Evolutionary conservation across 2,113 vertebrate genomes (phyloP).

Genomic region (Plotosus lineatus): DNA sequence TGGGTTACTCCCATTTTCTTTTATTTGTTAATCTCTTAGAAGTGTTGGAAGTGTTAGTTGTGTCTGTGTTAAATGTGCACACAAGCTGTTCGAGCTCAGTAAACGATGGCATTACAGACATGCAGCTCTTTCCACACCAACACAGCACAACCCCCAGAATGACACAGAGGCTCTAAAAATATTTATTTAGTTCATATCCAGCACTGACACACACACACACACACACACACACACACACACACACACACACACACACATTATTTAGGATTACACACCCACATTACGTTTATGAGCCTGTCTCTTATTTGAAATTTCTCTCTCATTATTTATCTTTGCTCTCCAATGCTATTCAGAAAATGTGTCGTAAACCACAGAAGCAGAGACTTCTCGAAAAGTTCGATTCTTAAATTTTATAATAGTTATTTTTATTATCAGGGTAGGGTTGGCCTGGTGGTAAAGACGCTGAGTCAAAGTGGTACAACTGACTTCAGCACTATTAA

Average conservation of each 20-base stretch:
- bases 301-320: not conserved
- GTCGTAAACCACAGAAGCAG: conserved; percentile 18
- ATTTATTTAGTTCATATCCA: conserved; percentile 63
- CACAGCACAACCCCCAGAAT: conserved; percentile 56
- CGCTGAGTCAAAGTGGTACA: too few relatives aligned
- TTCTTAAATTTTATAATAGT: too few relatives aligned
- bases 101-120: conserved; percentile 67
- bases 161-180: conserved; percentile 55
- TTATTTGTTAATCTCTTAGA: conserved; percentile 52
- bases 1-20: conserved; percentile 43
- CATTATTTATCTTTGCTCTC: not conserved
- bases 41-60: conserved; percentile 38
- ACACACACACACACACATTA: not conserved
- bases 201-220: conserved; percentile 51
- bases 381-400: too few relatives aligned
- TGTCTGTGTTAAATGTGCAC: conserved; percentile 61
- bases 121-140: conserved; percentile 67
- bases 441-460: too few relatives aligned
- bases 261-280: not conserved
- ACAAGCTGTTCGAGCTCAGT: conserved; percentile 62
- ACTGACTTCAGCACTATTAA: too few relatives aligned
- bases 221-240: conserved; percentile 41
- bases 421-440: too few relatives aligned
- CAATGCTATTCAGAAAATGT: conserved; percentile 38
- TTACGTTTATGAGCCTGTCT: not conserved